Evolutionary conservation across 2,113 vertebrate species (phyloP).

Genomic region (Henicopernis longicauda): DNA sequence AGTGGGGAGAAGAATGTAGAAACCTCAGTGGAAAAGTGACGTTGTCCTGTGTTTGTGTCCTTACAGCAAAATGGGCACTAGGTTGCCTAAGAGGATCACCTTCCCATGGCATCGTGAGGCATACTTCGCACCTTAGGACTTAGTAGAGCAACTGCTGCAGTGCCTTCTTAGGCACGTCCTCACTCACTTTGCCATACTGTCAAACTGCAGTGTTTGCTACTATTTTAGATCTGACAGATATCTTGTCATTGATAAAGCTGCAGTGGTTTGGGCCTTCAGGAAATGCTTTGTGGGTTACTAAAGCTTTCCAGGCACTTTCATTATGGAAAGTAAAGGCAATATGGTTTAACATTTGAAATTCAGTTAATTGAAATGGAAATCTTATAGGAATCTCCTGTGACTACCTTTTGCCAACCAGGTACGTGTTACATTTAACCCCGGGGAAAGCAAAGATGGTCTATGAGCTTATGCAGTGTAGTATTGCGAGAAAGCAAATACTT

Average conservation of each 20-base stretch:
- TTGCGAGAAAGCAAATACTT: not conserved
- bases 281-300: not conserved
- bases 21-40: not conserved
- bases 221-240: not conserved
- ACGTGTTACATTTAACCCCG: not conserved
- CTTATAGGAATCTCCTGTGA: not conserved
- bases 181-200: not conserved
- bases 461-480: not conserved
- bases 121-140: not conserved
- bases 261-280: not conserved
- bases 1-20: not conserved
- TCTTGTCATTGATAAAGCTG: not conserved
- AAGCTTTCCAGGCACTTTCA: not conserved
- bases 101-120: not conserved
- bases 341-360: not conserved
- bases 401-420: not conserved
- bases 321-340: not conserved
- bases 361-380: not conserved
- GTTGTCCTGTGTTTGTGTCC: not conserved
- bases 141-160: not conserved
- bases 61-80: not conserved
- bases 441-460: not conserved
- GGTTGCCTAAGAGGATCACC: not conserved
- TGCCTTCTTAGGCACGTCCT: rapidly evolving
- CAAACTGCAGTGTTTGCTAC: not conserved